Percentiles rank a stretch among this genome's conserved stretches.
These are phyloP conservation scores for Cebus imitator DNA, from an alignment of 2,113 vertebrate genomes.

Conservation along the genomic window DNA sequence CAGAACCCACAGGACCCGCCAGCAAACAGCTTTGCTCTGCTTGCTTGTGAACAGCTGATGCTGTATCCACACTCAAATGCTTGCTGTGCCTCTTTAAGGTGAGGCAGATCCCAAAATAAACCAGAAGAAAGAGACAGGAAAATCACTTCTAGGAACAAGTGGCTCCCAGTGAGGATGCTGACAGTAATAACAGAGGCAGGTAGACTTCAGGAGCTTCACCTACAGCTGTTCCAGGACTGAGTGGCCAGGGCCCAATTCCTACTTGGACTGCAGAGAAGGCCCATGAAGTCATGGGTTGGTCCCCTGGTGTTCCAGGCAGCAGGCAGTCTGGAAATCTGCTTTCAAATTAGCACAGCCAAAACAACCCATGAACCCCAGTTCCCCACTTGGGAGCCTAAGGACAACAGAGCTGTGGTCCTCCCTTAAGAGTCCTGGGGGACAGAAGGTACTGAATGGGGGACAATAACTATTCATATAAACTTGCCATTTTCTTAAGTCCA, in stretches of 20 bases:
- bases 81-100: slow-evolving; percentile 74
- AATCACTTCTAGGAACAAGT: slow-evolving; percentile 76
- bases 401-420: neutral
- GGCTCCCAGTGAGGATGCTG: slow-evolving; percentile 48
- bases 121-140: slow-evolving; percentile 60
- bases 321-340: neutral
- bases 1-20: slow-evolving; percentile 45
- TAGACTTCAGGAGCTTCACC: slow-evolving; percentile 6
- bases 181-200: slow-evolving; percentile 46
- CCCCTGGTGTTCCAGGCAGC: neutral
- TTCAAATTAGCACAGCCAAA: neutral
- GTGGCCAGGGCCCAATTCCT: neutral
- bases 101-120: slow-evolving; percentile 77
- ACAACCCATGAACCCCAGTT: neutral
- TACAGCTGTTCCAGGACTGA: slow-evolving; percentile 2
- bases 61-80: slow-evolving; percentile 67
- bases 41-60: slow-evolving; percentile 70
- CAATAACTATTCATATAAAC: neutral
- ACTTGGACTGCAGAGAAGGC: neutral
- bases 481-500: neutral
- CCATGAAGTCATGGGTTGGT: neutral
- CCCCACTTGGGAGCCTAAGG: neutral
- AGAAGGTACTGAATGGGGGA: neutral
- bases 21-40: slow-evolving; percentile 70
- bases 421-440: neutral